Evolutionary conservation across 2,888 invertebrate genomes (phyloP), one percentile per base, ranked within the genome.

Genomic region (Holacanthella duospinosa): DNA sequence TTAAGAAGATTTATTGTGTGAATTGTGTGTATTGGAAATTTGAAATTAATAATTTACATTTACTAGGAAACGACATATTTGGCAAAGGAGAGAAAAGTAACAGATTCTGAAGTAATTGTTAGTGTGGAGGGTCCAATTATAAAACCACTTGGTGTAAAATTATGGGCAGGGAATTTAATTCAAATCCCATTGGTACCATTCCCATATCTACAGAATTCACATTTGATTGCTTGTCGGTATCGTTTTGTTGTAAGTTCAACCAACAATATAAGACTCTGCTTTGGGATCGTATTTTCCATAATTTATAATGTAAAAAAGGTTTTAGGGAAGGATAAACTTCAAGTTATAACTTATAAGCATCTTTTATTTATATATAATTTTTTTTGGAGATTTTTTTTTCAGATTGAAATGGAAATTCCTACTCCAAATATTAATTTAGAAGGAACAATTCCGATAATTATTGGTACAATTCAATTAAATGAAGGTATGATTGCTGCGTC

Each of bases 381-480:
- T n/a, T 25, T 25, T 53, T 24, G 9, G 54, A 53, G 36, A 36
- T 36, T 6, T 12, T 36, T 36, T 16, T 6, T 36, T 36, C 16
- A 16, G 55, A 55, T 55, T 12, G 55, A 55, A 29, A 55, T 55
- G 55, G 55, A 55, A 16, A 55, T 55, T 55, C 55, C 55, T 9
- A 16, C 19, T 6, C 55, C 55, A 12, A 27, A 55, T 55, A 55
- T 55, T 9, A 55, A 55, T 29, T 26, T 55, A 21, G 55, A 55
- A 21, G 55, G 55, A 6, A 12, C 25, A 16, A 55, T 55, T 21
- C 55, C 55, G n/a, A 26, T 55, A 24, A 26, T 55, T n/a, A 55
- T 55, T 55, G 55, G 55, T 6, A 12, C 55, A 26, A 29, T 55
- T 55, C 29, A 6, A 48, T 21, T n/a, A 21, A 9, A 21, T 4